Conservation (phyloP, 2,113 vertebrate genomes). For the Scopus umbretta region DNA sequence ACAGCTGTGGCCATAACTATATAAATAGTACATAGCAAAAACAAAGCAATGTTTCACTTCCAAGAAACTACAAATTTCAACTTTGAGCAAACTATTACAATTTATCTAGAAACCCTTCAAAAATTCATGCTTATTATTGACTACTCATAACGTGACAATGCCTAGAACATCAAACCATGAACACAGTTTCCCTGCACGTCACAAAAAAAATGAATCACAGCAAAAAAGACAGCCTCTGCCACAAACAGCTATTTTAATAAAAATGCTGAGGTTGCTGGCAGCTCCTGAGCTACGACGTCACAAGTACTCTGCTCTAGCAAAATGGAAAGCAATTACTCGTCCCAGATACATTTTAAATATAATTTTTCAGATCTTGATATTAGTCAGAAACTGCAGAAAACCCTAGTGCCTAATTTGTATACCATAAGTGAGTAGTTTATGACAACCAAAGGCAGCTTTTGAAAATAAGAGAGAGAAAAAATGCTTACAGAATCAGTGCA, state of each 20-base stretch:
- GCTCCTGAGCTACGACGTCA: background rate
- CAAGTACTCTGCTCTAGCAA: background rate
- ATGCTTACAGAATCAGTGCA: conserved; percentile 24
- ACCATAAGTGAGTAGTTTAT: background rate
- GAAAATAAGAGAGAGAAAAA: conserved; percentile 14
- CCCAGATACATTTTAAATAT: conserved; percentile 25
- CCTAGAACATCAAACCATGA: background rate
- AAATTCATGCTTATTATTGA: background rate
- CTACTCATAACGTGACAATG: background rate
- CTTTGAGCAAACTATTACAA: background rate
- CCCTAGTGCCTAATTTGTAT: conserved; percentile 23
- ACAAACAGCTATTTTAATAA: background rate
- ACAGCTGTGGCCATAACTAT: background rate
- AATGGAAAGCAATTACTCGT: conserved; percentile 3
- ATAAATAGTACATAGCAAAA: background rate
- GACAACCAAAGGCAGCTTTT: conserved; percentile 33
- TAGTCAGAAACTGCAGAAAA: conserved; percentile 34
- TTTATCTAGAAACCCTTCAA: background rate
- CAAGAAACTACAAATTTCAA: background rate
- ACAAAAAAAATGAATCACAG: background rate
- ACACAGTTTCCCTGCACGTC: background rate
- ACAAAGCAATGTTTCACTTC: background rate
- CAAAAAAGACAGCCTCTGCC: background rate
- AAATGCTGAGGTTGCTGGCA: background rate
- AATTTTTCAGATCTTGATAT: background rate